Base-by-base conservation (phyloP, 2,797 vertebrate genomes). In the Craterocephalus amniculus region DNA sequence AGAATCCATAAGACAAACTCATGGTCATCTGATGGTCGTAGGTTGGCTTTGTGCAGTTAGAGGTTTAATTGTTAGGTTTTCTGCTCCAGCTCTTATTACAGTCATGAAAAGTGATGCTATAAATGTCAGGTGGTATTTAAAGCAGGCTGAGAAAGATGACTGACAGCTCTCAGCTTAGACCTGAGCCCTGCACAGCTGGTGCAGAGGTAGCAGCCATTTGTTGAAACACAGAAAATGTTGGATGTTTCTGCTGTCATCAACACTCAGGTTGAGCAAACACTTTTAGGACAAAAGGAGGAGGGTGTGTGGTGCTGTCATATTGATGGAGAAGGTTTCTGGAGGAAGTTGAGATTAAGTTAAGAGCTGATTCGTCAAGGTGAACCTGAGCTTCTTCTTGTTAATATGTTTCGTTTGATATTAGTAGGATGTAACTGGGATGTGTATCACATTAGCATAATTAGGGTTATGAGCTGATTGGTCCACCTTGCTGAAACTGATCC, bases 61-160 rank as follows among this genome's bases (percentile, higher is more conserved):
- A 51, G 49, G 24, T 51, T 51, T 51, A 26, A 51, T 51, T 51
- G 11, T 22, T 51, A 51, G 22, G 49, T 20, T 12, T 51, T 51
- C 22, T 26, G 24, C 27, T 20, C n/a, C 51, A 38, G 49, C 24
- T 27, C 34, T 31, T 55, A 40, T 65, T 65, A 55, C 26, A 13
- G 34, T 65, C 35, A 56, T 43, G 40, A 43, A 43, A 29, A 66
- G 20, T 40, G 20, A 31, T 11, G n/a, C 26, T 18, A 18, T 32
- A 56, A 40, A 56, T 66, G 51, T 43, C 63, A 40, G 7, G 26
- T 65, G 24, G n/a, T 20, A 20, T 49, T 22, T 49, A 22, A n/a
- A n/a, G 45, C 45, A 9, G n/a, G 45, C 22, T 3, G n/a, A 1
- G 38, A 40, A 16, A 18, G 14, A 40, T 40, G 20, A 49, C 4